These are phyloP conservation scores for Erithacus rubecula DNA, from an alignment of 2,797 vertebrate genomes.

Conservation along the genomic window DNA sequence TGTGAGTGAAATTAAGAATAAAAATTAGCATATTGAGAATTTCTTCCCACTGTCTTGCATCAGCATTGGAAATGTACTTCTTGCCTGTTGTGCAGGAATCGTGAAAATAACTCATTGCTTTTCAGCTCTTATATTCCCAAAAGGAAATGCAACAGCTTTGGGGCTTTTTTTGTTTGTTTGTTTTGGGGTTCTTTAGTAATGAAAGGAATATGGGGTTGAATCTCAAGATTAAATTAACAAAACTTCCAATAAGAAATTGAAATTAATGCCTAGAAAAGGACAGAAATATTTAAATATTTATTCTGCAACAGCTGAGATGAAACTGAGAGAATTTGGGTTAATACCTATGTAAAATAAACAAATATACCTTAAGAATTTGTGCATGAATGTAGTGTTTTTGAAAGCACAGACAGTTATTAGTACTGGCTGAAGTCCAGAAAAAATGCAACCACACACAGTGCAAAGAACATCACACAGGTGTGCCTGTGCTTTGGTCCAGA, in stretches of 20 bases:
- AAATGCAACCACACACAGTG: background rate
- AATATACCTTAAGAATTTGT: background rate
- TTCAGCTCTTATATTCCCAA: background rate
- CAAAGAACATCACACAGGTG: background rate
- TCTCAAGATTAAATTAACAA: background rate
- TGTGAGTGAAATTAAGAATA: background rate
- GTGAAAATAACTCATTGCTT: background rate
- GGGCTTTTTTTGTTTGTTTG: background rate
- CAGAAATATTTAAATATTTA: background rate
- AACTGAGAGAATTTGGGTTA: background rate
- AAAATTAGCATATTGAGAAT: background rate
- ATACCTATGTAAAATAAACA: background rate
- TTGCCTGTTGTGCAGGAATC: background rate
- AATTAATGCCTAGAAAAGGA: background rate
- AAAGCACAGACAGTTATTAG: background rate
- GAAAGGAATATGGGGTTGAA: background rate
- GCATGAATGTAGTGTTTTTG: background rate
- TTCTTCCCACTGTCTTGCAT: background rate
- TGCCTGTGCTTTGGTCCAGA: background rate
- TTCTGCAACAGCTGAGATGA: background rate
- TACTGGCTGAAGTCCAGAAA: background rate
- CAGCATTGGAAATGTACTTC: accelerated
- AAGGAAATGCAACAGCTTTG: background rate
- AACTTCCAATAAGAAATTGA: background rate
- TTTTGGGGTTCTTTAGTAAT: background rate